Conservation (phyloP, 2,888 invertebrate species). For the Aphelenchoides bicaudatus region DNA sequence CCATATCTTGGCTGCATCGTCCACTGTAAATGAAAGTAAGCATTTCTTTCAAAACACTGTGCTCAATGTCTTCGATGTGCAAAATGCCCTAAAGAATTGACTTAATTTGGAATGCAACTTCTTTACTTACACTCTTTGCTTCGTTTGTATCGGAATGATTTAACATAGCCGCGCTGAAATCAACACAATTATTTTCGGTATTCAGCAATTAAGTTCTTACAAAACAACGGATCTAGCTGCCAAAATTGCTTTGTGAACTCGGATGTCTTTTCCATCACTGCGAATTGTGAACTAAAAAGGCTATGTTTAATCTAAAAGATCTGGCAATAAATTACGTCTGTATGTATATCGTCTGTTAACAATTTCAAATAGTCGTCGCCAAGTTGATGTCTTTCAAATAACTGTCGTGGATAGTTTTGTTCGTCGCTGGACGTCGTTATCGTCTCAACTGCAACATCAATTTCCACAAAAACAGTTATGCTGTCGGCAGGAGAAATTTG, state of each 20-base stretch:
- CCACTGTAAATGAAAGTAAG: constrained; percentile 59
- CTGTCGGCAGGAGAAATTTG: constrained; percentile 59
- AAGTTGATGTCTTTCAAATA: constrained; percentile 41
- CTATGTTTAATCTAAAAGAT: no score
- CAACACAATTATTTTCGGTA: no score
- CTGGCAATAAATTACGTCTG: no score
- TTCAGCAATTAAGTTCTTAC: no score
- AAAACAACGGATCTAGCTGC: constrained; percentile 59
- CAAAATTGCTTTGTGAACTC: constrained; percentile 55
- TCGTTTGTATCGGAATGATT: constrained; percentile 57
- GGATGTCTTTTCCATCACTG: constrained; percentile 42
- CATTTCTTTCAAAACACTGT: constrained; percentile 58
- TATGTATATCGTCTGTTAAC: constrained; percentile 48
- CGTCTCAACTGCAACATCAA: constrained; percentile 61
- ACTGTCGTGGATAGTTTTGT: constrained; percentile 31
- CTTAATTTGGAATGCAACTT: not conserved
- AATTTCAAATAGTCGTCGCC: constrained; percentile 54
- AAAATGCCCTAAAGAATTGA: constrained; percentile 40
- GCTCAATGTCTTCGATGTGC: constrained; percentile 58
- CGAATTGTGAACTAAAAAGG: constrained; percentile 57
- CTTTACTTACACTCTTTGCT: constrained; percentile 44
- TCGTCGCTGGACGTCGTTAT: constrained; percentile 57
- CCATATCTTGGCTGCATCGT: constrained; percentile 48
- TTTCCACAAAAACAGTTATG: constrained; percentile 60
- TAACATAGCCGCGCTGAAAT: constrained; percentile 59